Base-by-base conservation (phyloP, 2,113 vertebrate species). In the Oreochromis niloticus region DNA sequence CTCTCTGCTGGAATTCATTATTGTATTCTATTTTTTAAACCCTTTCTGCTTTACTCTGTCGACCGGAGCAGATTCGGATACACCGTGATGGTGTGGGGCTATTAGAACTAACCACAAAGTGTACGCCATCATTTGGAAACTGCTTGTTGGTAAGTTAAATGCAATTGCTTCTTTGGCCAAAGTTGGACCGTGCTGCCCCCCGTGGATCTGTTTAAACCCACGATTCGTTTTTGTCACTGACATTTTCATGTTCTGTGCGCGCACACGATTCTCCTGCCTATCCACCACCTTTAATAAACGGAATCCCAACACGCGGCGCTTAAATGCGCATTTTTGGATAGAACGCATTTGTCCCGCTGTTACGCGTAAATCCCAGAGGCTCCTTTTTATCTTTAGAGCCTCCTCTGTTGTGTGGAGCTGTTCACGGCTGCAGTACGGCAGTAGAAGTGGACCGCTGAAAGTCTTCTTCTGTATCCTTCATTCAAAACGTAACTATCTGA, bases 71-170 rank as follows among this genome's bases (percentile, higher is more conserved):
- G 94, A 84, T 85, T 97, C 90, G 93, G 94, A 93, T 96, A 94
- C 95, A 94, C 96, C 96, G 97, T 97, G 96, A 97, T 98, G 97
- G 96, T 96, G 96, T 92, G 93, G 96, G 91, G 95, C 96, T 95
- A 92, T 96, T 93, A 87, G 94, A 95, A 97, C 95, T 96, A 96
- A 97, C 94, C 94, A 92, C 94, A 93, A 95, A 96, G 97, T 91
- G 94, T 88, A 96, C 87, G 71, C 83, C 87, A 96, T 95, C 93
- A 94, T 96, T 96, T 96, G 97, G 93, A 97, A 97, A 97, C 95
- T 96, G 96, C 92, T 97, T 90, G 95, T 95, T 95, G 98, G 98
- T 99, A 97, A 99, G 98, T 94, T 90, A 0, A 2, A 80, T 75
- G 16, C 13, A 56, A 39, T 84, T 27, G 22, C 59, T 68, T 24